Percentiles rank a stretch among this genome's conserved stretches.
Evolutionary conservation across 2,113 vertebrate species (phyloP).

Genomic region (Blennius ocellaris): DNA sequence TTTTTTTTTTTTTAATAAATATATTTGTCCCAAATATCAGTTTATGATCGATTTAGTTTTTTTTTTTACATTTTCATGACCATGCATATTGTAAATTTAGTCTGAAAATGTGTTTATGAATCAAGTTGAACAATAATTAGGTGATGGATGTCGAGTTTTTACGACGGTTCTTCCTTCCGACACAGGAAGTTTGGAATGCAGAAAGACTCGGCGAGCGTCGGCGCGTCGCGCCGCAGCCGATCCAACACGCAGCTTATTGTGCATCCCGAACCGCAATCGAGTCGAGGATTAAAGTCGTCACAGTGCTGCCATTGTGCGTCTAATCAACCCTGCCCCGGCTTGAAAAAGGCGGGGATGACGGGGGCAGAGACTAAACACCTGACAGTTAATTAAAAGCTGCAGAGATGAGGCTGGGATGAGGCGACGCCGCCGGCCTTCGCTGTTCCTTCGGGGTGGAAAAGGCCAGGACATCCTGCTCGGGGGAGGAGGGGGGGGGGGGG

Average conservation of each 20-base stretch:
- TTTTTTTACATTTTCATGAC: no score
- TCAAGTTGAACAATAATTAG: no score
- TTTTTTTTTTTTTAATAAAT: no score
- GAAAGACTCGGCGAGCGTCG: neutral
- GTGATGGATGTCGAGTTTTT: no score
- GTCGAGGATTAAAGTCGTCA: constrained; percentile 57
- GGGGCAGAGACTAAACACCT: constrained; percentile 39
- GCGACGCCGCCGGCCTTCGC: constrained; percentile 36
- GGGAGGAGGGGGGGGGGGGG: constrained; percentile 53
- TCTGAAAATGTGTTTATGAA: no score
- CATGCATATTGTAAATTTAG: no score
- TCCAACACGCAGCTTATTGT: constrained; percentile 18
- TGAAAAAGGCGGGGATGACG: constrained; percentile 51
- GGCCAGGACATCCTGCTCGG: constrained; percentile 51
- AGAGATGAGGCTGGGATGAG: constrained; percentile 54
- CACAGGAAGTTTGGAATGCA: no score
- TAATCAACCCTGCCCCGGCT: constrained; percentile 12
- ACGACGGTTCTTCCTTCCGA: no score
- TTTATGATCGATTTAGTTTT: no score
- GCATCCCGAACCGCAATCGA: constrained; percentile 42
- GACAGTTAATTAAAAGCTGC: constrained; percentile 60
- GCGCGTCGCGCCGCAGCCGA: constrained; percentile 8
- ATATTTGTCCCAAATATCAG: no score
- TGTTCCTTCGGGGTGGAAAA: constrained; percentile 43
- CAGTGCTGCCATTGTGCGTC: constrained; percentile 39